phyloP scores from a whole-genome alignment of 2,113 vertebrate species.

The Lophura nycthemera region DNA sequence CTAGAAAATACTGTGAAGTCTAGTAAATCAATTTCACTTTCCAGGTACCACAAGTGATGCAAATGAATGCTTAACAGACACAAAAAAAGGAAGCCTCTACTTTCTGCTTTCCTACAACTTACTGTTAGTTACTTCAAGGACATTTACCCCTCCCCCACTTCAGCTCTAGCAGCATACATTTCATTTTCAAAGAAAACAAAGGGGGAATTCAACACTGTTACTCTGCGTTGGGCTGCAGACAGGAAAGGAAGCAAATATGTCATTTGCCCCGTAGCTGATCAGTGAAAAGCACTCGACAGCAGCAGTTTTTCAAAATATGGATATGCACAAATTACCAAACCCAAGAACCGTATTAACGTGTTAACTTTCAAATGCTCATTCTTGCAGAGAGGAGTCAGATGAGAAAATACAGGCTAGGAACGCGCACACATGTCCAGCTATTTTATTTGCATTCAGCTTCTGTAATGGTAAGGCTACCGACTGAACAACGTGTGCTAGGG shows the following conservation, averaged over 20 bases:
- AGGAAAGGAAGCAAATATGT: not conserved
- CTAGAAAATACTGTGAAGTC: not conserved
- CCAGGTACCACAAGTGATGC: not conserved
- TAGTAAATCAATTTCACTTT: not conserved
- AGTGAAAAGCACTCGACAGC: not conserved
- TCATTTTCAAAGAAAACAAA: not conserved
- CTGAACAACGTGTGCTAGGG: not conserved
- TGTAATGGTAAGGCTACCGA: accelerated
- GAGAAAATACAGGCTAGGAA: not conserved
- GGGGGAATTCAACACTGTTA: not conserved
- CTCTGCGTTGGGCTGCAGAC: not conserved
- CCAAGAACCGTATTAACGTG: not conserved
- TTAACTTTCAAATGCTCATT: not conserved
- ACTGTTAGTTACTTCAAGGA: not conserved
- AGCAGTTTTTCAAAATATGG: not conserved
- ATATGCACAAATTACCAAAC: not conserved
- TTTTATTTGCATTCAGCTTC: not conserved
- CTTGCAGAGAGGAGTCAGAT: not conserved
- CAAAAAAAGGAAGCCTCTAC: accelerated
- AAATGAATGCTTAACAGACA: not conserved
- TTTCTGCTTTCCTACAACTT: not conserved
- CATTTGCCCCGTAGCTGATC: not conserved
- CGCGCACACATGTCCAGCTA: not conserved
- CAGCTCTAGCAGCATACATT: not conserved
- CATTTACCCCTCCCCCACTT: not conserved